phyloP scores from a whole-genome alignment of 2,797 vertebrate genomes.

The Mionectes olivaceus region DNA sequence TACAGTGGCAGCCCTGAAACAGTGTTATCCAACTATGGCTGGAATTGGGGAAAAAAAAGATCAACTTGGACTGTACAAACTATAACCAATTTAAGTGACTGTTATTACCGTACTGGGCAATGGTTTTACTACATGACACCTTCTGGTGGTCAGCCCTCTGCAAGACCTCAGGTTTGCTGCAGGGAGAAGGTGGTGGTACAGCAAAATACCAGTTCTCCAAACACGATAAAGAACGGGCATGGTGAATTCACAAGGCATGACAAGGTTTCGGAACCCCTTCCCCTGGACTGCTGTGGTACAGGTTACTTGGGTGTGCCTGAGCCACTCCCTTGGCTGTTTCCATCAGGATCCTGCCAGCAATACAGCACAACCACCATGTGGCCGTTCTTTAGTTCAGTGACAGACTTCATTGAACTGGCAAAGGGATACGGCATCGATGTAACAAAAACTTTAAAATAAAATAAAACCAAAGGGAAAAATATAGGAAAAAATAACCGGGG shows the following conservation, averaged over 20 bases:
- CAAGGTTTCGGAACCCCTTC: not conserved
- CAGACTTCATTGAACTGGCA: not conserved
- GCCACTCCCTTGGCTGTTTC: rapidly evolving
- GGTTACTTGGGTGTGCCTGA: not conserved
- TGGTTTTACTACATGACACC: rapidly evolving
- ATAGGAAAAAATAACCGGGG: not conserved
- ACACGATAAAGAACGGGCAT: rapidly evolving
- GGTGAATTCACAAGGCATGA: not conserved
- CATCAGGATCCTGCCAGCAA: not conserved
- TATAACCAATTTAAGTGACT: not conserved
- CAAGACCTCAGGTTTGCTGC: rapidly evolving
- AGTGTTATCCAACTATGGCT: not conserved
- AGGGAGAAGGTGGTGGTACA: not conserved
- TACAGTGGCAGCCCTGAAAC: not conserved
- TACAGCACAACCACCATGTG: not conserved
- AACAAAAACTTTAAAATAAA: not conserved
- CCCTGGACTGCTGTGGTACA: not conserved
- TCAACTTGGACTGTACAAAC: not conserved
- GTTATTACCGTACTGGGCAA: not conserved
- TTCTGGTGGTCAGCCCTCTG: rapidly evolving
- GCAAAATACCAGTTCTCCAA: not conserved
- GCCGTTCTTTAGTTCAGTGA: not conserved
- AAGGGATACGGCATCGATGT: not conserved
- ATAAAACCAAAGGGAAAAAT: not conserved
- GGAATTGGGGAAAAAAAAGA: not conserved